Conservation (phyloP, 2,888 invertebrate species). For the Laothoe populi region DNA sequence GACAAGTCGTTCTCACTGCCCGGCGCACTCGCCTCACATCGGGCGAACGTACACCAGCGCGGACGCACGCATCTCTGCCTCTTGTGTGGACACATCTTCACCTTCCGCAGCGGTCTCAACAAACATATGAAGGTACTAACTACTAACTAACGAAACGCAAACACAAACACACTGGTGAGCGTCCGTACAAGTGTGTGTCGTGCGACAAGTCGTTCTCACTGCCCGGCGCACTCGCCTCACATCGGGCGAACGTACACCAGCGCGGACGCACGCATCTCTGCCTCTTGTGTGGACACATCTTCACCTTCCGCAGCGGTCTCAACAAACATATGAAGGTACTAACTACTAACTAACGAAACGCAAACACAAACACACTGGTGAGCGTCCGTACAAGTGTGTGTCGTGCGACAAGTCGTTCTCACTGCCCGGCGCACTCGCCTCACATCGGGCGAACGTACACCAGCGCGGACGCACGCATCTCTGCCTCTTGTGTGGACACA, state of each 20-base stretch:
- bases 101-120: constrained; percentile 43
- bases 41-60: constrained; percentile 32
- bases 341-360: no score
- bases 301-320: constrained; percentile 45
- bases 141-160: not conserved
- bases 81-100: constrained; percentile 44
- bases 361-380: not conserved
- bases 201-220: not conserved
- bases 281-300: constrained; percentile 32
- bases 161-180: not conserved
- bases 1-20: constrained; percentile 40
- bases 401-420: not conserved
- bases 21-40: constrained; percentile 43
- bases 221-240: not conserved
- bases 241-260: no score
- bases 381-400: not conserved
- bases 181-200: not conserved
- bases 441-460: no score
- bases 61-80: constrained; percentile 34
- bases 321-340: constrained; percentile 53
- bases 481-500: constrained; percentile 27
- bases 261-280: not conserved
- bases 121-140: constrained; percentile 50
- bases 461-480: not conserved
- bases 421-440: not conserved